Conservation (phyloP, 2,113 vertebrate genomes). For the Brachyistius frenatus region DNA sequence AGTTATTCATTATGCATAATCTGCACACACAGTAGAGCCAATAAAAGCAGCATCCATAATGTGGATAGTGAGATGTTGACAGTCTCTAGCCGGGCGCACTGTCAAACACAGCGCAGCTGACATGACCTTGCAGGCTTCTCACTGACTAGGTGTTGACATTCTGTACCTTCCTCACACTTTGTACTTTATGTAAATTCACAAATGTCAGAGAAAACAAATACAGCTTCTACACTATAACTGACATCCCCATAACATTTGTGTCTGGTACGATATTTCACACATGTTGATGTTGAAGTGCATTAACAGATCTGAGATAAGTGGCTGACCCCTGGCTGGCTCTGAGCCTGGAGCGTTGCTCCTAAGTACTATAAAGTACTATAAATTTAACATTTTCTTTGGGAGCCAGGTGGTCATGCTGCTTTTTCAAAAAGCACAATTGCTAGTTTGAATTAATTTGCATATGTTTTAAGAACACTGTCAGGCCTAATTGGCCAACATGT, state of each 20-base stretch:
- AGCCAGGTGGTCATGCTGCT: neutral
- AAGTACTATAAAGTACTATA: neutral
- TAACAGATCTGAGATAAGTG: neutral
- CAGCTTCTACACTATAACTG: neutral
- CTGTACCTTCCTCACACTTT: neutral
- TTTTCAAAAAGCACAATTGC: neutral
- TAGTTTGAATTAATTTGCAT: neutral
- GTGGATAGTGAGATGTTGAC: constrained; percentile 8
- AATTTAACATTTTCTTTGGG: neutral
- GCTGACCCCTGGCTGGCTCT: neutral
- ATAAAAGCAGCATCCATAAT: constrained; percentile 12
- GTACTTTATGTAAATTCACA: neutral
- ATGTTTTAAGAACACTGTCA: neutral
- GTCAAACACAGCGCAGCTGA: constrained; percentile 15
- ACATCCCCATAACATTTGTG: neutral
- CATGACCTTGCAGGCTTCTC: constrained; percentile 28
- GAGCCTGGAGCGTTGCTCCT: neutral
- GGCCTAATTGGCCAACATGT: neutral
- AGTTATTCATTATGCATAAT: too few relatives aligned
- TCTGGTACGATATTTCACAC: too few relatives aligned
- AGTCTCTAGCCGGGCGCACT: constrained; percentile 4
- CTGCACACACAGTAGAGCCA: neutral
- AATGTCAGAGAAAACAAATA: constrained; percentile 2
- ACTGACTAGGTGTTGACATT: constrained; percentile 19
- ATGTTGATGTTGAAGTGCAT: neutral